Percentiles rank a stretch among this genome's conserved stretches.
Conservation (phyloP, 2,888 invertebrate species). For the Tachina lurida region DNA sequence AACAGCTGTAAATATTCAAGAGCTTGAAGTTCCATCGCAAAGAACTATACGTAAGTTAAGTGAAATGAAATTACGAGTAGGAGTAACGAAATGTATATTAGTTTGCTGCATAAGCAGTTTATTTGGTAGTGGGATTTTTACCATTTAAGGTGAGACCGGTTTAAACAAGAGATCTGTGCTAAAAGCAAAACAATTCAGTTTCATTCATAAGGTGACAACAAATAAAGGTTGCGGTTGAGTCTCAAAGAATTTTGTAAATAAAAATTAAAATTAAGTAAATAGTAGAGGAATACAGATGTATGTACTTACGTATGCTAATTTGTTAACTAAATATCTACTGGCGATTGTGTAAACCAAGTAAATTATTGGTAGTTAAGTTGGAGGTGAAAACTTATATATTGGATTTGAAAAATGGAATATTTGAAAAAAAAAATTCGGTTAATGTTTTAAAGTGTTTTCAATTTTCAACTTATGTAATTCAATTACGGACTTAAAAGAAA, state of each 20-base stretch:
- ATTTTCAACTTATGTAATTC: no score
- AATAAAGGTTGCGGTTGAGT: constrained; percentile 11
- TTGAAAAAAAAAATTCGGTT: no score
- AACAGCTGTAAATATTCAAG: constrained; percentile 29
- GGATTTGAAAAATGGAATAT: background rate
- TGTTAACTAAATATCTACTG: constrained; percentile 6
- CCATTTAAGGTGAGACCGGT: constrained; percentile 34
- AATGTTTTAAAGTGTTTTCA: background rate
- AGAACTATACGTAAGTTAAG: background rate
- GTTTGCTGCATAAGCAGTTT: background rate
- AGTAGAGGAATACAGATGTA: background rate
- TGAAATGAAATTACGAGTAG: constrained; percentile 34
- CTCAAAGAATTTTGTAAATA: background rate
- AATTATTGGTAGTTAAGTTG: background rate
- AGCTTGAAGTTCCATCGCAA: constrained; percentile 1
- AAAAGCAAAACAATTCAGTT: constrained; percentile 47
- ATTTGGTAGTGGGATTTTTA: constrained; percentile 39
- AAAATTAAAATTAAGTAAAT: background rate
- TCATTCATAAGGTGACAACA: constrained; percentile 51
- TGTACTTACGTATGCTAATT: background rate
- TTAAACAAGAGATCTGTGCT: constrained; percentile 1
- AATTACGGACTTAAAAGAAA: background rate
- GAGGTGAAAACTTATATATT: background rate
- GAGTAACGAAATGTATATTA: constrained; percentile 15
- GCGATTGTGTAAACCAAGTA: constrained; percentile 17